Evolutionary conservation across 2,888 invertebrate genomes (phyloP).

Genomic region (Apamea sordens): DNA sequence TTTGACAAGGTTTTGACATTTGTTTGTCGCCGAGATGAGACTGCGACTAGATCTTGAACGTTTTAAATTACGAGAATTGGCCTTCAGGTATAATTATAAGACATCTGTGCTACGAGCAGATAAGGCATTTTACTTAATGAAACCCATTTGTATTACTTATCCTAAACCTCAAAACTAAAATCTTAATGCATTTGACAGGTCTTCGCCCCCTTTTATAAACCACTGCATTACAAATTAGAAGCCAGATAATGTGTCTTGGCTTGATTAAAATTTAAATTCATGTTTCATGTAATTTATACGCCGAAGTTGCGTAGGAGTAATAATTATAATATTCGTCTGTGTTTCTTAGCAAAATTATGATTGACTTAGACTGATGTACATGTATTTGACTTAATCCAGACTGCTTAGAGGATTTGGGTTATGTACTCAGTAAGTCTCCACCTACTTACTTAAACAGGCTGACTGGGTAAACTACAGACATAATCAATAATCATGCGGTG

Average conservation of each 20-base stretch:
- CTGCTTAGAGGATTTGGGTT: constrained; percentile 43
- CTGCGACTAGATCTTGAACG: too few species aligned
- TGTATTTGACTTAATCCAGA: constrained; percentile 48
- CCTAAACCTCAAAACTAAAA: neutral
- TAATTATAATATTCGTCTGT: constrained; percentile 19
- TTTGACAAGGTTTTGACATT: too few species aligned
- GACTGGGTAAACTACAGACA: neutral
- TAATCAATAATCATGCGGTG: neutral
- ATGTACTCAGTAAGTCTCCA: constrained; percentile 16
- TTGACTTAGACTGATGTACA: constrained; percentile 47
- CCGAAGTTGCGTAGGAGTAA: constrained; percentile 29
- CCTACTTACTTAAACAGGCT: constrained; percentile 2
- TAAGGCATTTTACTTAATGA: neutral
- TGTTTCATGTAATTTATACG: constrained; percentile 36
- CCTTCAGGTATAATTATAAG: neutral
- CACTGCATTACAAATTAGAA: constrained; percentile 19
- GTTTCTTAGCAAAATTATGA: constrained; percentile 49
- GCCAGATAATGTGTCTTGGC: constrained; percentile 13
- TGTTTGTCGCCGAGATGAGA: too few species aligned
- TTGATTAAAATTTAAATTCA: constrained; percentile 46
- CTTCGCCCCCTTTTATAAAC: constrained; percentile 1
- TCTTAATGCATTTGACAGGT: neutral
- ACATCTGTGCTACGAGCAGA: neutral
- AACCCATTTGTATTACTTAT: neutral
- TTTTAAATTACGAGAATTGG: too few species aligned